These are phyloP conservation scores for Brachyhypopomus gauderio DNA, from an alignment of 2,113 vertebrate species.

Conservation along the genomic window DNA sequence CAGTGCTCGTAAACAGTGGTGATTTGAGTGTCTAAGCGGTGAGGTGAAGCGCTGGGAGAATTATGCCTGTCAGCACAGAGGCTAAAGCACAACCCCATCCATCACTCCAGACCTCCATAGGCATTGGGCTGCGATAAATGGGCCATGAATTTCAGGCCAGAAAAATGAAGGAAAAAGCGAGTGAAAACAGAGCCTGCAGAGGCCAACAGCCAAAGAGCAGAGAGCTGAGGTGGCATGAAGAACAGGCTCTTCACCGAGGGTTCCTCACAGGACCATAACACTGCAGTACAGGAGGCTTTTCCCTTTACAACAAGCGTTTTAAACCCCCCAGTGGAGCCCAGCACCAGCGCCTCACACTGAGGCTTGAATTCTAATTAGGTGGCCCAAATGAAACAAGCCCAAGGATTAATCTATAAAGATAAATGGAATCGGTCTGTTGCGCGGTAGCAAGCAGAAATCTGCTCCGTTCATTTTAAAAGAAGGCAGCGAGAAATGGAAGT, in stretches of 20 bases:
- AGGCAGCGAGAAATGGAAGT: not conserved
- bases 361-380: conserved; percentile 28
- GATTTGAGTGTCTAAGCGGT: conserved; percentile 54
- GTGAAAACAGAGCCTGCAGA: conserved; percentile 53
- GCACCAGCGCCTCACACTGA: not conserved
- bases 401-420: conserved; percentile 28
- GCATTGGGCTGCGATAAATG: conserved; percentile 77
- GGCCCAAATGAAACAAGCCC: conserved; percentile 15
- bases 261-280: not conserved
- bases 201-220: conserved; percentile 6
- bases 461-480: not conserved
- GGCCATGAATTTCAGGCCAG: conserved; percentile 67
- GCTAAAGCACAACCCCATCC: conserved; percentile 66
- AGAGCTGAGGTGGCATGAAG: not conserved
- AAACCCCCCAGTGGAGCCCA: not conserved
- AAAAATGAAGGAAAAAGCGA: conserved; percentile 50
- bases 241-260: not conserved
- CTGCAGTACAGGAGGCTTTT: not conserved
- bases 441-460: not conserved
- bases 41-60: conserved; percentile 34
- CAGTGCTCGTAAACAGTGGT: conserved; percentile 68
- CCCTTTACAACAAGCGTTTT: not conserved
- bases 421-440: not conserved
- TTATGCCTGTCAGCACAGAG: conserved; percentile 61
- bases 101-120: conserved; percentile 72